phyloP scores from a whole-genome alignment of 2,797 vertebrate genomes.

The Poeciliopsis presidionis region DNA sequence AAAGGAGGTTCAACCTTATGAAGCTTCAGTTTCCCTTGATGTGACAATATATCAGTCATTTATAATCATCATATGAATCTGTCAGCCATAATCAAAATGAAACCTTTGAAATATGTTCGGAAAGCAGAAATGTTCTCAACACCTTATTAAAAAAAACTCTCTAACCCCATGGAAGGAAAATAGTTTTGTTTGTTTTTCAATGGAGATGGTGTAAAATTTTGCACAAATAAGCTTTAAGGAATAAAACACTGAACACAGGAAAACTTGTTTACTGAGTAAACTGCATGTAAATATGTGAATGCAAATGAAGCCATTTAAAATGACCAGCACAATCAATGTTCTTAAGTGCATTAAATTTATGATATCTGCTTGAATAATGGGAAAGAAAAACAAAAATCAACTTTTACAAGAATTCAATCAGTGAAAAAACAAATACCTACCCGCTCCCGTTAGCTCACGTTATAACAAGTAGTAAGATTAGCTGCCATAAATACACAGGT shows the following conservation, averaged over 20 bases:
- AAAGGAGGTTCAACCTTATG: not conserved
- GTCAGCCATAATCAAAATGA: not conserved
- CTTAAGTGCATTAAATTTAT: no score
- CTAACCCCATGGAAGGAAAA: not conserved
- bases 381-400: no score
- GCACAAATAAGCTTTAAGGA: not conserved
- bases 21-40: not conserved
- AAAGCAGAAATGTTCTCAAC: not conserved
- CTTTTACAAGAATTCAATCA: no score
- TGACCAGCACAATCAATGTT: no score
- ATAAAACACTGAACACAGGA: no score
- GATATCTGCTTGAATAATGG: no score
- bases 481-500: no score
- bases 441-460: no score
- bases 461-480: no score
- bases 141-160: not conserved
- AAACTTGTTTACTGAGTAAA: not conserved
- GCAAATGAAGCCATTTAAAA: not conserved
- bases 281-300: not conserved
- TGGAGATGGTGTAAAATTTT: not conserved
- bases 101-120: not conserved
- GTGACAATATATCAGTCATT: not conserved
- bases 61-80: not conserved
- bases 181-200: not conserved
- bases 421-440: no score